Base-by-base conservation (phyloP, 2,113 vertebrate genomes). In the Oophaga pumilio region DNA sequence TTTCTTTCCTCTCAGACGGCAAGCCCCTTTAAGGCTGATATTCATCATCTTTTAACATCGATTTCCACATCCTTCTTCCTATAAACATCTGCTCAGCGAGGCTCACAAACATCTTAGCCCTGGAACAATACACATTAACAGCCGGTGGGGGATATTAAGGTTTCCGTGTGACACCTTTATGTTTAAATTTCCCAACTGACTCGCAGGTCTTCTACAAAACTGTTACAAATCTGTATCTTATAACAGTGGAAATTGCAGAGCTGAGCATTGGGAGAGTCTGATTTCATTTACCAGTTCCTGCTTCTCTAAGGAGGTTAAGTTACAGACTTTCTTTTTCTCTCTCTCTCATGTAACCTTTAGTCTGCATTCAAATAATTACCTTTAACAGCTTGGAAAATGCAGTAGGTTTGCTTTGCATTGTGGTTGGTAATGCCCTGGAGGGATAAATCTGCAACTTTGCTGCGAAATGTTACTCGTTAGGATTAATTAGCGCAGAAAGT, bases 371-470 rank as follows among this genome's bases (percentile, higher is more conserved):
- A 83, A 87, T 87, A 82, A 82, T 87, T 87, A 83, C 86, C 80
- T 87, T 87, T 82, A 80, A 73, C 86, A 87, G 78, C 68, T 87
- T 73, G 66, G 86, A 87, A 87, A 87, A 87, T 76, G 86, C 86
- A 83, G 86, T 83, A 76, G 79, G 80, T 82, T 87, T 82, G 79
- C 86, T 82, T 87, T 82, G 79, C 86, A 82, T 82, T 87, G 86
- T 87, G 86, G 86, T 62, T 87, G 28, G 79, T 33, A 43, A 76
- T 53, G 49, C 86, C 79, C 76, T 66, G 43, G 33, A 80, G 86
- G 79, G 49, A 64, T 76, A 52, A 82, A 83, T 59, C 79, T 82
- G 79, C 20, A 69, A 87, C 79, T 83, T 76, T 74, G 79, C 66
- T 73, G 74, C 53, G n/a, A 81, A 82, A 73, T 62, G 53, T 87